phyloP scores from a whole-genome alignment of 2,797 vertebrate genomes.

The Anabas testudineus region DNA sequence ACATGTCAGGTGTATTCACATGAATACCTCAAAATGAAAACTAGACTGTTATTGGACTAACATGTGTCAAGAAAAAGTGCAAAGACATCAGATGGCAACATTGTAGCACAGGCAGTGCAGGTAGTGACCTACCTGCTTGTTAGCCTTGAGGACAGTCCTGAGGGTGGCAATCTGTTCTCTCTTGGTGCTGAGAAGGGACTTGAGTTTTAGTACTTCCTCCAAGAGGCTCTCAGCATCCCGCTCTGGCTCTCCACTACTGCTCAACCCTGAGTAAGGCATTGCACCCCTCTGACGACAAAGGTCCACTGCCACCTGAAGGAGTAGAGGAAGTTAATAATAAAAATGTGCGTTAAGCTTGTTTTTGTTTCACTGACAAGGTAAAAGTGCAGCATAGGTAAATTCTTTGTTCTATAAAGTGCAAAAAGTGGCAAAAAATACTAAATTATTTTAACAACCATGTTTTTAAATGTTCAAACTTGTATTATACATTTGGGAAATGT shows the following conservation, averaged over 20 bases:
- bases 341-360: neutral
- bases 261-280: slow-evolving; percentile 78
- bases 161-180: slow-evolving; percentile 91
- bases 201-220: slow-evolving; percentile 90
- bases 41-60: neutral
- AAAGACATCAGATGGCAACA: neutral
- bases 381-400: neutral
- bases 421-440: too few relatives aligned
- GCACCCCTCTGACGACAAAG: slow-evolving; percentile 85
- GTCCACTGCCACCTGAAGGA: slow-evolving; percentile 84
- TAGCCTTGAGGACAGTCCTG: slow-evolving; percentile 91
- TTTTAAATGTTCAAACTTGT: too few relatives aligned
- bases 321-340: neutral
- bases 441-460: too few relatives aligned
- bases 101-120: neutral
- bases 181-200: slow-evolving; percentile 91
- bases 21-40: neutral
- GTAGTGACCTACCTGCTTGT: slow-evolving; percentile 86
- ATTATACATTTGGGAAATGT: neutral
- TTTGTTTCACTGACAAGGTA: neutral
- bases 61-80: neutral
- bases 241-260: slow-evolving; percentile 79
- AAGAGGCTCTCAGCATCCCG: slow-evolving; percentile 86
- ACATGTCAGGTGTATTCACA: neutral
- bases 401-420: neutral